Evolutionary conservation across 2,888 invertebrate genomes (phyloP).

Genomic region (Odontomyia ornata): DNA sequence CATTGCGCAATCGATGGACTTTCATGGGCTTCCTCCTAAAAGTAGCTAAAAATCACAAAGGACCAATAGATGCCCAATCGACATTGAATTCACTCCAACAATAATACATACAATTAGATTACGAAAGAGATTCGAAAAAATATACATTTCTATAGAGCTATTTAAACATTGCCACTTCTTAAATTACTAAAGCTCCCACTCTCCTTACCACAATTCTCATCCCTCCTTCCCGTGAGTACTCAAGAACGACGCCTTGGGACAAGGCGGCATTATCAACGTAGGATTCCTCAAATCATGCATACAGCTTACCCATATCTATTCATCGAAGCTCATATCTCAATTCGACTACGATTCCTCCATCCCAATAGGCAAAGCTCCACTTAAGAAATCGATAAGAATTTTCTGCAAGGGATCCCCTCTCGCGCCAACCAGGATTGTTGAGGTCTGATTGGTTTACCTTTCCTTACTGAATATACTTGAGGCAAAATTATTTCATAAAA

Average conservation of each 20-base stretch:
- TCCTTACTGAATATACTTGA: conserved; percentile 15
- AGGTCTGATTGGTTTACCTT: conserved; percentile 36
- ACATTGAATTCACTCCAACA: too few relatives aligned
- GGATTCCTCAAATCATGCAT: not conserved
- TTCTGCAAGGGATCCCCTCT: conserved; percentile 2
- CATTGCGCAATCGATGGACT: too few relatives aligned
- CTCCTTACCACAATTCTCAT: not conserved
- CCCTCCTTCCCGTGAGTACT: not conserved
- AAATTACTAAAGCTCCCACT: not conserved
- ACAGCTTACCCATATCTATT: not conserved
- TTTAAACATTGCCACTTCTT: not conserved
- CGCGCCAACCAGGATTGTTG: conserved; percentile 14
- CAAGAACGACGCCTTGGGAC: not conserved
- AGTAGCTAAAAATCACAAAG: too few relatives aligned
- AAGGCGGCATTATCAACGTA: not conserved
- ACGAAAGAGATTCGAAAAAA: not conserved
- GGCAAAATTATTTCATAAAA: conserved; percentile 33
- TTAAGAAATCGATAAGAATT: conserved; percentile 38
- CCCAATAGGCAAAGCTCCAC: conserved; percentile 12
- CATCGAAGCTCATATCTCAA: not conserved
- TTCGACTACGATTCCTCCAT: not conserved
- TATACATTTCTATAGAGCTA: not conserved
- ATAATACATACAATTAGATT: conserved; percentile 16
- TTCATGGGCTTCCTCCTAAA: too few relatives aligned
- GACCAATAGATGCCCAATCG: too few relatives aligned